Percentiles rank a stretch among this genome's conserved stretches.
These are phyloP conservation scores for Riparia riparia DNA, from an alignment of 2,113 vertebrate genomes.

Conservation along the genomic window DNA sequence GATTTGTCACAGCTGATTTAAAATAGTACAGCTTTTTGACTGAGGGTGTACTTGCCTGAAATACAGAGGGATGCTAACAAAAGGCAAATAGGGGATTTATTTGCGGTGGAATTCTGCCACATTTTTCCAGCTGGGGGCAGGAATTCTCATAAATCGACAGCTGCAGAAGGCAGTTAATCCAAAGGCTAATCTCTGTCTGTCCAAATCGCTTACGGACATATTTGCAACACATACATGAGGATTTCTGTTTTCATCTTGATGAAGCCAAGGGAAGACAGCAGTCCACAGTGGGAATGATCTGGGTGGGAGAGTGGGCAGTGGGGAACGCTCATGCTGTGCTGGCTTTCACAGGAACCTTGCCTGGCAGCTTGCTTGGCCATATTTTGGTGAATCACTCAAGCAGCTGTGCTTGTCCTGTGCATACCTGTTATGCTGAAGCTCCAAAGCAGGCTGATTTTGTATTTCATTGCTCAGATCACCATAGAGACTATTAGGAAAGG, in stretches of 20 bases:
- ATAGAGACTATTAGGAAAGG: neutral
- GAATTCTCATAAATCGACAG: constrained; percentile 54
- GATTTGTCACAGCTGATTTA: constrained; percentile 55
- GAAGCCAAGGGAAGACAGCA: neutral
- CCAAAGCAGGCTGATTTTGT: neutral
- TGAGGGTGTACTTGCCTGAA: neutral
- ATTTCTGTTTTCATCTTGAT: neutral
- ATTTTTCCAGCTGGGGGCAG: constrained; percentile 48
- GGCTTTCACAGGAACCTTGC: neutral
- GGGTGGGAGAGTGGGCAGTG: neutral
- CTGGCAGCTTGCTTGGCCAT: neutral
- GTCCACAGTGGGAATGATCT: neutral
- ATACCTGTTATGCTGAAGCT: neutral
- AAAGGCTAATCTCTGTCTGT: constrained; percentile 57
- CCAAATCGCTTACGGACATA: constrained; percentile 28
- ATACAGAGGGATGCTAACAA: constrained; percentile 27
- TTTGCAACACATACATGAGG: neutral
- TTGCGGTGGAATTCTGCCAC: constrained; percentile 8
- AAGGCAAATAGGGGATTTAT: constrained; percentile 28
- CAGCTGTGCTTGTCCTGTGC: neutral
- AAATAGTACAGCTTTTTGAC: constrained; percentile 31
- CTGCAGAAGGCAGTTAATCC: constrained; percentile 47
- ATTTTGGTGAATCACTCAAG: neutral
- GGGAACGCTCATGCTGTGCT: neutral
- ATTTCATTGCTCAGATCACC: neutral